Base-by-base conservation (phyloP, 2,113 vertebrate species). In the Cryptomyrus ogoouensis region DNA sequence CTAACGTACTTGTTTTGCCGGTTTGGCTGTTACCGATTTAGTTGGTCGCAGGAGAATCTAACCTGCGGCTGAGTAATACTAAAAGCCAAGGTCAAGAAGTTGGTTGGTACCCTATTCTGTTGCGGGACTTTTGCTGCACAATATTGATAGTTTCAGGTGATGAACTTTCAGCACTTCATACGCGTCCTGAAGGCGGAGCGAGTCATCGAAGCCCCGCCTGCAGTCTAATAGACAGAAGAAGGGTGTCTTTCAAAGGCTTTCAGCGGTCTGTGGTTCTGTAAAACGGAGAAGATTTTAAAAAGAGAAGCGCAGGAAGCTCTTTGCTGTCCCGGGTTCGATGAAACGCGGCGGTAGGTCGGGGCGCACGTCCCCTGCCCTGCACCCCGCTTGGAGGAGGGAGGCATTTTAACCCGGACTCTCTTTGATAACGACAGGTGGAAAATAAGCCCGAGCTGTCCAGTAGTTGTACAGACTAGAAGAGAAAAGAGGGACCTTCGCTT, bases 401-500 rank as follows among this genome's bases (percentile, higher is more conserved):
- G 74, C 74, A 80, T 80, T 80, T 84, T 84, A 46, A 84, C 21
- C 39, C 42, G 83, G 42, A 84, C 83, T 46, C 35, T 83, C 35
- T n/a, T 46, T 47, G 44, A 47, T 49, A 89, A 83, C 88, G 62
- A 89, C 88, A 89, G 88, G 88, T 89, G 88, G 46, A 89, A 89
- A 83, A 53, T 89, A 80, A 80, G 49, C 27, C 52, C 27, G 13
- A 12, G 19, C 27, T 89, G 46, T 49, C 46, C 35, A 15, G 5
- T 12, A 17, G 58, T 42, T n/a, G 2, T 74, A 24, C 58, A 10
- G n/a, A 66, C n/a, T 13, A 13, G n/a, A 27, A 70, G 27, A 70
- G 62, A 31, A 70, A 42, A 49, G 70, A n/a, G 27, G 31, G 88
- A 80, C 31, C 46, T 83, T 31, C 70, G 47, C 80, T 70, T 47